phyloP scores from a whole-genome alignment of 2,888 invertebrate species.

The Drosophila atroscutellata region DNA sequence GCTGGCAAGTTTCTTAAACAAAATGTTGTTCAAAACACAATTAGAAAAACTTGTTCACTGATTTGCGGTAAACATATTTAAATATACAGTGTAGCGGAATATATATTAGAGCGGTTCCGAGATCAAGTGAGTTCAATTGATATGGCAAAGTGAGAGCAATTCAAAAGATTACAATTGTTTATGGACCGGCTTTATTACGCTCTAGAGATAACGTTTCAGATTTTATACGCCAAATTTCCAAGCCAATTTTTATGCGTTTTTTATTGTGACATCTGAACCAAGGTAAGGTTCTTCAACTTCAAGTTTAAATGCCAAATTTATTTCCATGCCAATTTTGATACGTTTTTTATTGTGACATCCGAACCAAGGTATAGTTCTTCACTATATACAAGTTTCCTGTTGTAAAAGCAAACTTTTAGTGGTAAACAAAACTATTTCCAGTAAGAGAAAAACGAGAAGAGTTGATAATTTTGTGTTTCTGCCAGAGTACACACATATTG shows the following conservation, averaged over 20 bases:
- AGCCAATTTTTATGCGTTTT: neutral
- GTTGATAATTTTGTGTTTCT: neutral
- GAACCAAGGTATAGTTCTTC: neutral
- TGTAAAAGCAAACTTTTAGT: constrained; percentile 1
- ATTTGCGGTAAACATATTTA: neutral
- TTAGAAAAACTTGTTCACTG: neutral
- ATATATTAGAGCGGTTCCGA: neutral
- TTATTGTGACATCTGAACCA: neutral
- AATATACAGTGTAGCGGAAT: neutral
- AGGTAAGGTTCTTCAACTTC: too few relatives aligned
- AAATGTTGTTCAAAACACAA: neutral
- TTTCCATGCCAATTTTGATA: neutral
- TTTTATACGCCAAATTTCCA: neutral
- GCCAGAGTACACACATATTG: constrained; percentile 24
- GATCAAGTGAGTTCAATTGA: constrained; percentile 5
- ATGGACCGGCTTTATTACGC: constrained; percentile 1
- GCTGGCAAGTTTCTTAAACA: neutral
- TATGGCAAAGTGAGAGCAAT: neutral
- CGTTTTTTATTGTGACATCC: neutral
- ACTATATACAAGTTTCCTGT: neutral
- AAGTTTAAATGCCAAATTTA: neutral
- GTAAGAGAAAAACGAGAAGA: constrained; percentile 4
- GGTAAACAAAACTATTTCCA: constrained; percentile 5
- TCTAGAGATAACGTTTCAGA: constrained; percentile 5
- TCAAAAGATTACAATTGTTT: constrained; percentile 6